phyloP scores from a whole-genome alignment of 1,140 invertebrate genomes.

The Eriocheir sinensis region DNA sequence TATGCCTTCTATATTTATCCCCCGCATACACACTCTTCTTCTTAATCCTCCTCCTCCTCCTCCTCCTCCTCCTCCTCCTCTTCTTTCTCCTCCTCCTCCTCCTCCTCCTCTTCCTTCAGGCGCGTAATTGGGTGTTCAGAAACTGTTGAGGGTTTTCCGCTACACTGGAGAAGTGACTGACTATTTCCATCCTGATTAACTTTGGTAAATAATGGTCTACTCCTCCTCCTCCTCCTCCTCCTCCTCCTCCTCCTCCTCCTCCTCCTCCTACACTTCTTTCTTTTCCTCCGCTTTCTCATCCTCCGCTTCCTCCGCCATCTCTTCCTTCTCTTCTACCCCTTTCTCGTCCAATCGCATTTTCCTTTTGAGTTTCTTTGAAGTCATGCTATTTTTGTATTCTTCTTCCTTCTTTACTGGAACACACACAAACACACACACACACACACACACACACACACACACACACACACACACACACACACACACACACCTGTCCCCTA shows the following conservation, averaged over 20 bases:
- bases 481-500: neutral
- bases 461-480: neutral
- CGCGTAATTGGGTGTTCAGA: slow-evolving; percentile 1
- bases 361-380: too few species aligned
- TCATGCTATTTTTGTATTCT: too few species aligned
- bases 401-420: too few species aligned
- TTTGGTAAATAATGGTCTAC: neutral
- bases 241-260: neutral
- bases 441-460: too few species aligned
- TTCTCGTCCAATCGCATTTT: too few species aligned
- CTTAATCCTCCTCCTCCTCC: neutral
- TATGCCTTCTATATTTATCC: too few species aligned
- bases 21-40: too few species aligned
- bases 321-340: neutral
- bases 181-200: neutral
- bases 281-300: neutral
- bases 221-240: neutral
- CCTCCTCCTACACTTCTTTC: too few species aligned
- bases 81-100: neutral
- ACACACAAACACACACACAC: too few species aligned
- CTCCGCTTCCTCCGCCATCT: neutral
- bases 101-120: neutral
- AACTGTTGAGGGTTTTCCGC: neutral
- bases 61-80: neutral
- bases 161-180: neutral